phyloP scores from a whole-genome alignment of 2,113 vertebrate genomes.

The Zeus faber region DNA sequence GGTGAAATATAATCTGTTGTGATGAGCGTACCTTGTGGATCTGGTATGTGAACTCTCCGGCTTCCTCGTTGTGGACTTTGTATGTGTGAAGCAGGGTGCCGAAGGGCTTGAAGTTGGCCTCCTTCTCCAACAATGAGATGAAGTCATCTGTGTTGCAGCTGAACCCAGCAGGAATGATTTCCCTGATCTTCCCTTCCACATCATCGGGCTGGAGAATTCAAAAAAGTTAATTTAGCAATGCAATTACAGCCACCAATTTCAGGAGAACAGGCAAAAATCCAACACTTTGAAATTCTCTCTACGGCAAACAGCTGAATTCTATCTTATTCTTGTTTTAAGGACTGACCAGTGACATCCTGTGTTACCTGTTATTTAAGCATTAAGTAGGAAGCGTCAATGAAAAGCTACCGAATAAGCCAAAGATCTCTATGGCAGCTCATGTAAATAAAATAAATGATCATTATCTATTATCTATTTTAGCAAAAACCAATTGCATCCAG shows the following conservation, averaged over 20 bases:
- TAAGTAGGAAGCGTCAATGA: too few species aligned
- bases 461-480: too few species aligned
- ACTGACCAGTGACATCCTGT: too few species aligned
- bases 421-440: too few species aligned
- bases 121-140: constrained; percentile 90
- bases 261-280: too few species aligned
- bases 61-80: constrained; percentile 87
- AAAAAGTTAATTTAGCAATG: constrained; percentile 8
- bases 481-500: too few species aligned
- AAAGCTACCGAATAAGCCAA: too few species aligned
- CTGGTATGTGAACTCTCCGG: constrained; percentile 87
- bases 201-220: constrained; percentile 84
- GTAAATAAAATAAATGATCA: too few species aligned
- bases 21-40: constrained; percentile 87
- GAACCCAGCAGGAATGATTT: constrained; percentile 91
- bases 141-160: constrained; percentile 91
- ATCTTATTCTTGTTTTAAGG: too few species aligned
- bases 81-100: constrained; percentile 90
- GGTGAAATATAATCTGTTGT: too few species aligned
- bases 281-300: too few species aligned
- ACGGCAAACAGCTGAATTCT: background rate
- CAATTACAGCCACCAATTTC: constrained; percentile 12
- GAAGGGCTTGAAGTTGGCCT: constrained; percentile 94
- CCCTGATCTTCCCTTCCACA: constrained; percentile 91
- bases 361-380: too few species aligned